Base-by-base conservation (phyloP, 2,797 vertebrate species). In the Caiman crocodilus region DNA sequence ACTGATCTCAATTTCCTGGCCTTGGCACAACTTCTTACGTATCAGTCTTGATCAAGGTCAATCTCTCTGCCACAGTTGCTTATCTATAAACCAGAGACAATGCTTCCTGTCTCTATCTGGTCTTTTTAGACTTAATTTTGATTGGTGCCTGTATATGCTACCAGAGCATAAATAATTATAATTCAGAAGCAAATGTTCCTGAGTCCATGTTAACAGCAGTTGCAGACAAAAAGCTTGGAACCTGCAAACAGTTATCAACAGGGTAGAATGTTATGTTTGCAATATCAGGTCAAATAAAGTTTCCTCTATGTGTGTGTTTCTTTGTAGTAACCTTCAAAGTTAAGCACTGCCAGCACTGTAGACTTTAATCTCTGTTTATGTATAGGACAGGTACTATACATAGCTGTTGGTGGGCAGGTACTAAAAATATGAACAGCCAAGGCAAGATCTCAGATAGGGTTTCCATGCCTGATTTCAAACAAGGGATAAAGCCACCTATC, bases 401-500 rank as follows among this genome's bases (percentile, higher is more conserved):
- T 21, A 30, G 75, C 60, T 82, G 26, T 84, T 85, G 90, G 20
- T 87, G 73, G 76, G 16, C 42, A 50, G 35, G 21, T 58, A 35
- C 55, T 63, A 63, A 23, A 67, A 35, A 81, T 78, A 84, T 77
- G 79, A 88, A 79, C 65, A 75, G 56, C 11, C 4, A 92, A 77
- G 32, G n/a, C 79, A 82, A 56, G 56, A 16, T 84, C 82, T 94
- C 35, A 63, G 61, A 69, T 14, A 67, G 7, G 57, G 7, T 79
- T 79, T 71, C 79, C 65, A 89, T 69, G 85, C 76, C 75, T 60
- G 60, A 82, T 82, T 79, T 16, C 69, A 69, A 96, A 84, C n/a
- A 65, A 90, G 78, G 56, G 71, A 88, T 75, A 84, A 94, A 50
- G n/a, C 85, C 57, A 65, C 71, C 87, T 88, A 88, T 75, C 78